phyloP scores from a whole-genome alignment of 2,797 vertebrate species.

The Potorous gilbertii region DNA sequence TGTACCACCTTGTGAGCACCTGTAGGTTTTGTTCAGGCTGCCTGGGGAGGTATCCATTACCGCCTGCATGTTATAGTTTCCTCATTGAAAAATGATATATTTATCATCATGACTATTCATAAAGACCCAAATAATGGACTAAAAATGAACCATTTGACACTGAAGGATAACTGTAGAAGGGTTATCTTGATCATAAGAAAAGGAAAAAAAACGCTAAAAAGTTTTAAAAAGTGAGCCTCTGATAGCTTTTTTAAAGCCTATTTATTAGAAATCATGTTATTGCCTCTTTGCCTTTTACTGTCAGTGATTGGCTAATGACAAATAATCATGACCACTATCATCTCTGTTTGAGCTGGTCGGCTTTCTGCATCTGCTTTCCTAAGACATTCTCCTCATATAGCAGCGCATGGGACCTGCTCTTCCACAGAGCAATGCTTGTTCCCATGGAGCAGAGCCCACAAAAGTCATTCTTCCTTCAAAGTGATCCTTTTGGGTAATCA shows the following conservation, averaged over 20 bases:
- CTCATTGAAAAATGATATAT: neutral
- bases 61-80: neutral
- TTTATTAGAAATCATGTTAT: neutral
- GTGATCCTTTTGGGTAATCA: neutral
- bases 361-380: neutral
- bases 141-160: neutral
- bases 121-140: neutral
- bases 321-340: neutral
- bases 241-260: neutral
- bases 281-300: neutral
- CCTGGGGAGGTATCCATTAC: neutral
- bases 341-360: constrained; percentile 10
- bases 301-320: neutral
- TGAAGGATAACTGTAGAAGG: neutral
- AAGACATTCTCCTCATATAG: neutral
- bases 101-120: neutral
- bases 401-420: neutral
- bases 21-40: neutral
- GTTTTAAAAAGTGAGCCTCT: neutral
- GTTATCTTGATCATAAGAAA: neutral
- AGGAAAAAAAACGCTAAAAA: constrained; percentile 3
- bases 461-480: constrained; percentile 30
- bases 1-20: neutral
- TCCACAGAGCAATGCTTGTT: constrained; percentile 5
- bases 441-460: neutral